Evolutionary conservation across 2,888 invertebrate species (phyloP).

Genomic region (Drosophila diplacantha): DNA sequence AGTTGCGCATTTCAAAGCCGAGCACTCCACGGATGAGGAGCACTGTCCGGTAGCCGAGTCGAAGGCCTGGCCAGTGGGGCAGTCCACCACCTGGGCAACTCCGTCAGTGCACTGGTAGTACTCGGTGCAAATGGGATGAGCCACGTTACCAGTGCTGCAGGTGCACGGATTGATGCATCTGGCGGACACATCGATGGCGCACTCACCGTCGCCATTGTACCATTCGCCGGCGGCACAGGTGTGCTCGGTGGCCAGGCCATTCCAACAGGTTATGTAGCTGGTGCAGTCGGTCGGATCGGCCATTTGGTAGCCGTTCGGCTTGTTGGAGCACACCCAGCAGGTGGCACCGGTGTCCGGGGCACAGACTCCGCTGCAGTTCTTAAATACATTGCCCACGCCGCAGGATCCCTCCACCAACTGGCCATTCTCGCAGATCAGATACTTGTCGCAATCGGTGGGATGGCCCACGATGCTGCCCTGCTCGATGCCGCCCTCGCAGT

Average conservation of each 20-base stretch:
- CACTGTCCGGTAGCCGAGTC: conserved; percentile 52
- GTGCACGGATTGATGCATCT: conserved; percentile 71
- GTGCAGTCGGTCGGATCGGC: conserved; percentile 60
- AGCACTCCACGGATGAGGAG: conserved; percentile 38
- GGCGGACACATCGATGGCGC: conserved; percentile 61
- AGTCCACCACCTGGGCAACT: conserved; percentile 57
- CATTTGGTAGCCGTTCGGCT: conserved; percentile 60
- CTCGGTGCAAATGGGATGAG: conserved; percentile 70
- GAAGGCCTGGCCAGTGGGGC: conserved; percentile 56
- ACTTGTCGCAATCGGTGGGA: conserved; percentile 61
- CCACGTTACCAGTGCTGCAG: conserved; percentile 45
- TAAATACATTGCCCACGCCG: conserved; percentile 64
- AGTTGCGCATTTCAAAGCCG: conserved; percentile 53
- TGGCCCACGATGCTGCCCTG: conserved; percentile 54
- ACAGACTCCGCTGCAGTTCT: conserved; percentile 47
- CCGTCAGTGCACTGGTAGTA: conserved; percentile 68
- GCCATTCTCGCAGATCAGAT: conserved; percentile 57
- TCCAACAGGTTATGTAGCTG: conserved; percentile 59
- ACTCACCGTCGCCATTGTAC: conserved; percentile 55
- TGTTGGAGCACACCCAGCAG: conserved; percentile 62
- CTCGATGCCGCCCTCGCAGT: conserved; percentile 55
- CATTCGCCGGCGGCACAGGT: conserved; percentile 55
- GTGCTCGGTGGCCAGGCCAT: conserved; percentile 50
- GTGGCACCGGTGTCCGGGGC: conserved; percentile 50
- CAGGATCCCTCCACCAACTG: conserved; percentile 58